A percentile compares a stretch with the other conserved stretches of the same genome.
Conservation (phyloP, 2,888 invertebrate species). For the Drosophila tanythrix region DNA sequence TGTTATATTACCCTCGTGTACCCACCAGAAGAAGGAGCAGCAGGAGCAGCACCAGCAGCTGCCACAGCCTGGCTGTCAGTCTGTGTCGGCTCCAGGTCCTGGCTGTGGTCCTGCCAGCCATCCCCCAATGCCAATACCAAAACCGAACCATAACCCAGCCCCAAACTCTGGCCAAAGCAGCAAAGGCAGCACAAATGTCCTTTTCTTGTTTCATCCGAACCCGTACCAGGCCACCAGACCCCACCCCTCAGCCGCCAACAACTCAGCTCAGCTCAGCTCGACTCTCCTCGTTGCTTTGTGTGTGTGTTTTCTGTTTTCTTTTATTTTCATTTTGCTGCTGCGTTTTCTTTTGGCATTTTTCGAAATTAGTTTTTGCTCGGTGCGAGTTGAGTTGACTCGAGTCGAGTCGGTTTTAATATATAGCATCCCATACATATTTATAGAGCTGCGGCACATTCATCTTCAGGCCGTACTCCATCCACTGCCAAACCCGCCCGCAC, state of each 20-base stretch:
- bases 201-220: slow-evolving; percentile 64
- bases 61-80: slow-evolving; percentile 68
- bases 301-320: slow-evolving; percentile 52
- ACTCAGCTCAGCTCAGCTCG: slow-evolving; percentile 23
- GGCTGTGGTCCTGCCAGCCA: slow-evolving; percentile 31
- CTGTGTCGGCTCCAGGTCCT: slow-evolving; percentile 56
- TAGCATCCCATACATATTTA: slow-evolving; percentile 82
- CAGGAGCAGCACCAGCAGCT: slow-evolving; percentile 50
- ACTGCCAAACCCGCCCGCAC: not conserved
- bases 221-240: slow-evolving; percentile 9
- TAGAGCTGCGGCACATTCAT: slow-evolving; percentile 82
- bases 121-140: slow-evolving; percentile 29
- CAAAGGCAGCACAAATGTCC: slow-evolving; percentile 74
- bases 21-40: slow-evolving; percentile 41
- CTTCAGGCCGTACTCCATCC: slow-evolving; percentile 61
- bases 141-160: slow-evolving; percentile 10
- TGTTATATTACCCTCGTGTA: slow-evolving; percentile 78
- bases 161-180: slow-evolving; percentile 36
- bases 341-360: slow-evolving; percentile 81
- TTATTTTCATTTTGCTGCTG: slow-evolving; percentile 74
- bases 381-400: slow-evolving; percentile 62
- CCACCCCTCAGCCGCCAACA: slow-evolving; percentile 18
- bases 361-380: slow-evolving; percentile 82
- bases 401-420: slow-evolving; percentile 82
- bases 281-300: slow-evolving; percentile 31